Evolutionary conservation across 2,113 vertebrate species (phyloP).

Genomic region (Setophaga kirtlandii): DNA sequence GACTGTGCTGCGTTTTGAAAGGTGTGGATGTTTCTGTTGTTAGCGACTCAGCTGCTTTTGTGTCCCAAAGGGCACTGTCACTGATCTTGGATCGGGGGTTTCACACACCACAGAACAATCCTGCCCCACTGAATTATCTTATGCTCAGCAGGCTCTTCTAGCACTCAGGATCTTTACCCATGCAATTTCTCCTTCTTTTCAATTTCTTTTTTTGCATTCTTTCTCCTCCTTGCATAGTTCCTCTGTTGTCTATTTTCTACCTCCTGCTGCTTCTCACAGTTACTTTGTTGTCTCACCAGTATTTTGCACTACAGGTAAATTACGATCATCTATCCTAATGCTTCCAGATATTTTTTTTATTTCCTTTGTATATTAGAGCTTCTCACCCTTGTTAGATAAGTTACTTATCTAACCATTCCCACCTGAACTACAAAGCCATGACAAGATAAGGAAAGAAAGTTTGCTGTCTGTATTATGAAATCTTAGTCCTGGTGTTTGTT

Average conservation of each 20-base stretch:
- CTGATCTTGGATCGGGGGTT: background rate
- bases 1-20: background rate
- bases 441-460: background rate
- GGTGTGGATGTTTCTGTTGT: background rate
- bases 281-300: background rate
- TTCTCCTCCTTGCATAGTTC: background rate
- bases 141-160: background rate
- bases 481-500: background rate
- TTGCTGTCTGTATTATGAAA: background rate
- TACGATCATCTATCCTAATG: background rate
- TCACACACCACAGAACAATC: rapidly evolving
- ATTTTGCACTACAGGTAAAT: background rate
- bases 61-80: background rate
- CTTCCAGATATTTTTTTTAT: background rate
- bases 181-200: background rate
- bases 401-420: background rate
- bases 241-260: background rate
- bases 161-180: background rate
- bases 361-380: background rate
- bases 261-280: background rate
- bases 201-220: background rate
- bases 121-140: background rate
- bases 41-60: background rate
- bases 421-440: background rate
- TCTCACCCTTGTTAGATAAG: background rate